Base-by-base conservation (phyloP, 2,888 invertebrate species). In the Neoitamus cyanurus region DNA sequence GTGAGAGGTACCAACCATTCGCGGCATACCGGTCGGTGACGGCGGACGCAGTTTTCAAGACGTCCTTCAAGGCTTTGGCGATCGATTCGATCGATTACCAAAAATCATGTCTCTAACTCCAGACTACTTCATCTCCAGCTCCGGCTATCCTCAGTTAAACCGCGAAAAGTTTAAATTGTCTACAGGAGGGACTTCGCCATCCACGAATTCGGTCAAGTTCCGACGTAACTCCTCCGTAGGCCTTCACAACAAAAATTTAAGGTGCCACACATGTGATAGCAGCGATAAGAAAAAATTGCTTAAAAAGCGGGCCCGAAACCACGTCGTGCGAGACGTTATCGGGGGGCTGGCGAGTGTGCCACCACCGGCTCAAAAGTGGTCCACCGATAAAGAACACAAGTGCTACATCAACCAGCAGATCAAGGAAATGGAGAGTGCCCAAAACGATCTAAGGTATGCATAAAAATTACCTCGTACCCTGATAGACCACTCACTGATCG, bases 111-210 rank as follows among this genome's bases (percentile, higher is more conserved):
- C 86, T 78, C 85, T 87, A 20, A 88, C 88, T 70, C 89, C 90
- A 37, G 90, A 90, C 87, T 90, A 90, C 84, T 88, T 87, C 86
- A 90, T 90, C 84, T 89, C 90, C 20, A 89, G 88, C 68, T 88
- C 88, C 86, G 90, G 90, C 46, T 88, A 88, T 68, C 90, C 90
- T n/a, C 88, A 88, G 86, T 78, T 86, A 31, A 85, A 86, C 83
- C 48, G 68, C 25, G 85, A 86, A 86, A 86, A 86, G 73, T 86
- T 77, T 42, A 85, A 84, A 83, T 11, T 48, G 20, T 25, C 42
- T 11, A 80, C 78, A 13, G n/a, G 13, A 42, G 58, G 13, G 13
- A 4, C 37, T 42, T 7, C 30, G 7, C 20, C 34, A 15, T 20
- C 58, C 9, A 0, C 30, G 7, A 34, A 9, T 15, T 9, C 28